Conservation (phyloP, 2,888 invertebrate species). For the Eupelmus urozonus region DNA sequence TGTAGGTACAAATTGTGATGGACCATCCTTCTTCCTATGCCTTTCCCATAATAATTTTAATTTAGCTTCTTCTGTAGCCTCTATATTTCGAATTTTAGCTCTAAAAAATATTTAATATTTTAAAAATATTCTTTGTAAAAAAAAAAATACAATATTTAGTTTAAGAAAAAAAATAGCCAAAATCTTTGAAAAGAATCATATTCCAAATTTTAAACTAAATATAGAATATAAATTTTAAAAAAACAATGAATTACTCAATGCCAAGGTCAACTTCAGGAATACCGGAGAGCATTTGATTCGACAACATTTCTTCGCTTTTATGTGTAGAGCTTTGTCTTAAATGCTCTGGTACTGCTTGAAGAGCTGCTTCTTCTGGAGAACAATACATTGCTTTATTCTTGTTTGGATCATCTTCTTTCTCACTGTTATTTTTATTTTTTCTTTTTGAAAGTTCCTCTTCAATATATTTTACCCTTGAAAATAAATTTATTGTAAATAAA, state of each 20-base stretch:
- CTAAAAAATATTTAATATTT: constrained; percentile 72
- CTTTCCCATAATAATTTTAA: constrained; percentile 92
- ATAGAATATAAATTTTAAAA: constrained; percentile 1
- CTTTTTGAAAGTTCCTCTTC: constrained; percentile 92
- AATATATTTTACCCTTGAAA: constrained; percentile 85
- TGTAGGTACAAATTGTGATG: constrained; percentile 96
- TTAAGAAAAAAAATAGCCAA: background rate
- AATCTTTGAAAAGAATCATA: background rate
- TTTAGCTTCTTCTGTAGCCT: constrained; percentile 99
- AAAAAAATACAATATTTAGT: constrained; percentile 47
- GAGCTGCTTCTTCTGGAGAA: constrained; percentile 93
- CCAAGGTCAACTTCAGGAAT: constrained; percentile 99
- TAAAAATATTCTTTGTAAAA: constrained; percentile 29
- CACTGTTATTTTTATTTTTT: constrained; percentile 82
- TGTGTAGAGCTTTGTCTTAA: constrained; percentile 91
- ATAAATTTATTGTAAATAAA: constrained; percentile 70
- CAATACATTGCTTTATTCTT: constrained; percentile 82
- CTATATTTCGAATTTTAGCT: constrained; percentile 98
- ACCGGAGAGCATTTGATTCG: constrained; percentile 99
- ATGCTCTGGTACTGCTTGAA: constrained; percentile 93
- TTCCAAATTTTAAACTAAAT: constrained; percentile 13
- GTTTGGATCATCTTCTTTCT: constrained; percentile 69
- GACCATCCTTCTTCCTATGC: constrained; percentile 93
- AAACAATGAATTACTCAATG: constrained; percentile 84
- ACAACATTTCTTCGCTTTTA: constrained; percentile 98